Conservation (phyloP, 2,797 vertebrate genomes). For the Danionella dracula region DNA sequence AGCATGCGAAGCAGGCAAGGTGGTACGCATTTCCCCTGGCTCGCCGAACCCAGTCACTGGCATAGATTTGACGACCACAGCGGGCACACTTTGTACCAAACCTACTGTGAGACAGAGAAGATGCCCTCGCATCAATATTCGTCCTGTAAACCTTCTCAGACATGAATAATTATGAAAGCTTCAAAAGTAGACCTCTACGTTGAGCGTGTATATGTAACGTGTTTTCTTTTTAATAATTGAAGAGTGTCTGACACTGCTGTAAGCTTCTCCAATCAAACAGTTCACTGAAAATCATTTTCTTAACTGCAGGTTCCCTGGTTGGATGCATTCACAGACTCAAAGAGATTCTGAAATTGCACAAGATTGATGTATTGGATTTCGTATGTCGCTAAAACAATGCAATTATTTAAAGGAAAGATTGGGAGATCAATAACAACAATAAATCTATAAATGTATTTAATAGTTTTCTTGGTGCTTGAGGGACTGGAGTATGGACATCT, state of each 20-base stretch:
- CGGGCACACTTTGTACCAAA: conserved; percentile 98
- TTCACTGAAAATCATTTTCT: conserved; percentile 3
- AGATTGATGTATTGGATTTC: too few species aligned
- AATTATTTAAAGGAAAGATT: too few species aligned
- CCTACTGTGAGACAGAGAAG: conserved; percentile 77
- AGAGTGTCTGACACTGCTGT: conserved; percentile 1
- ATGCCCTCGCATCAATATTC: conserved; percentile 30
- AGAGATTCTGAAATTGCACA: too few species aligned
- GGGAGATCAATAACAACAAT: too few species aligned
- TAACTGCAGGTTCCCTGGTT: conserved; percentile 21
- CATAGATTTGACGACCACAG: conserved; percentile 94
- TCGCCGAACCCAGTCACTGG: conserved; percentile 97
- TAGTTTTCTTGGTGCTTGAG: too few species aligned
- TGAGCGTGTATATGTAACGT: too few species aligned
- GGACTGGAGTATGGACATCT: too few species aligned
- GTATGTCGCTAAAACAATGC: too few species aligned
- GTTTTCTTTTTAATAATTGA: too few species aligned
- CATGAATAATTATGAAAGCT: too few species aligned
- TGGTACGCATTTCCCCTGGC: conserved; percentile 96
- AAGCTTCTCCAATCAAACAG: conserved; percentile 18
- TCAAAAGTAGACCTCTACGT: too few species aligned
- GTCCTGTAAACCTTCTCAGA: neutral
- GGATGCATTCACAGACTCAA: conserved; percentile 11
- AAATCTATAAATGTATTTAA: too few species aligned
- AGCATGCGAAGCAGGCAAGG: conserved; percentile 96